Conservation (phyloP, 2,797 vertebrate species). For the Phoxinus dragarum region DNA sequence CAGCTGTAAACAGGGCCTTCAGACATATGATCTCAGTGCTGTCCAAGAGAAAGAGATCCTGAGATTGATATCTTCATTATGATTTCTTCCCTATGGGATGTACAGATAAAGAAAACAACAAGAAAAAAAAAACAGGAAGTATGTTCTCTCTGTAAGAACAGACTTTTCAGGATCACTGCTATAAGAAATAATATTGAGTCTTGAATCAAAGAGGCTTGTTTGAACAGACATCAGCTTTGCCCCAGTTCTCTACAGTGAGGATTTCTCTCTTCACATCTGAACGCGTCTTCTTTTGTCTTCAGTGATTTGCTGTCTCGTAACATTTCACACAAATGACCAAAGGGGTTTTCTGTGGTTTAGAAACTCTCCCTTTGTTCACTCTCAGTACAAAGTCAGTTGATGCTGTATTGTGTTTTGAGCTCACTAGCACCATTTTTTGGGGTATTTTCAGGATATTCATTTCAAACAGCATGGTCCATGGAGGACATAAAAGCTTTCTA, state of each 20-base stretch:
- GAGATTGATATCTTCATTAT: neutral
- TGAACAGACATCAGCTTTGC: constrained; percentile 37
- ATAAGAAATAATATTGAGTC: neutral
- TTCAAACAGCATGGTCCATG: neutral
- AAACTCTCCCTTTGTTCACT: neutral
- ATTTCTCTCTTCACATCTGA: constrained; percentile 30
- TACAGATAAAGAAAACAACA: neutral
- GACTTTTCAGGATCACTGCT: neutral
- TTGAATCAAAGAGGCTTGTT: constrained; percentile 9
- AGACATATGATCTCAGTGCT: neutral
- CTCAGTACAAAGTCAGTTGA: neutral
- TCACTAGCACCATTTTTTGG: neutral
- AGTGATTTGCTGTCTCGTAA: constrained; percentile 8
- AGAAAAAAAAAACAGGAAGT: neutral
- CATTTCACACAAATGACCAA: neutral
- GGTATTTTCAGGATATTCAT: neutral
- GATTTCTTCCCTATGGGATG: neutral
- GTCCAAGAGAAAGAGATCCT: neutral
- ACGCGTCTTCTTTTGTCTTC: neutral
- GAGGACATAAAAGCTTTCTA: neutral
- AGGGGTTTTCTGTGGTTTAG: neutral
- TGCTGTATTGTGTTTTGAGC: neutral
- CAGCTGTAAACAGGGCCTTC: neutral
- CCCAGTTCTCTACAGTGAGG: constrained; percentile 30
- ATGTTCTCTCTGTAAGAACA: neutral